Conservation (phyloP, 2,797 vertebrate species). For the Hydrocynus forskahlii region DNA sequence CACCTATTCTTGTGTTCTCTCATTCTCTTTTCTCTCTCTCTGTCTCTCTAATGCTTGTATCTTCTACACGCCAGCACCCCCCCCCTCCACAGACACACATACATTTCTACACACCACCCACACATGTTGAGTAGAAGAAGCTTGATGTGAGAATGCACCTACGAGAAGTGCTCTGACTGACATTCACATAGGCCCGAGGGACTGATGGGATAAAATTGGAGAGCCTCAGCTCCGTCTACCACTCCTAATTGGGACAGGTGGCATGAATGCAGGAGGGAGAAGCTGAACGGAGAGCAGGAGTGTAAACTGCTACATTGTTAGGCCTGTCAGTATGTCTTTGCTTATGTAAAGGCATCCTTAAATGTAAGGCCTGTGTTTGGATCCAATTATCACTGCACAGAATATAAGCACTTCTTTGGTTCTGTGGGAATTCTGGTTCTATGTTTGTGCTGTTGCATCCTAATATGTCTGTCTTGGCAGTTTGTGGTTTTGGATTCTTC, state of each 20-base stretch:
- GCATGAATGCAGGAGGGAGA: constrained; percentile 44
- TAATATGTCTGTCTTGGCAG: not conserved
- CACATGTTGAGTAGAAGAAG: constrained; percentile 31
- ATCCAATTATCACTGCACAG: constrained; percentile 46
- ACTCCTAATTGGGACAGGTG: constrained; percentile 67
- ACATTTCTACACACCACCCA: constrained; percentile 34
- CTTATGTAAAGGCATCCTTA: constrained; percentile 17
- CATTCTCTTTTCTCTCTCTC: constrained; percentile 19
- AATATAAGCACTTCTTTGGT: constrained; percentile 29
- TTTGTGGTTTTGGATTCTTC: not conserved
- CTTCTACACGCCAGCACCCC: constrained; percentile 20
- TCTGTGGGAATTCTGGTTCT: not conserved
- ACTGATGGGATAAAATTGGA: constrained; percentile 62
- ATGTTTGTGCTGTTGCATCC: not conserved
- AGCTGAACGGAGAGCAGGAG: constrained; percentile 28
- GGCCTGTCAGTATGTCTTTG: constrained; percentile 25
- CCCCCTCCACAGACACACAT: constrained; percentile 18
- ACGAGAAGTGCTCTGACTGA: constrained; percentile 68
- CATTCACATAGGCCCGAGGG: constrained; percentile 70
- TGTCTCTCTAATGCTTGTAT: constrained; percentile 35
- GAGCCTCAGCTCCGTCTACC: constrained; percentile 58
- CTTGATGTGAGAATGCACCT: constrained; percentile 69
- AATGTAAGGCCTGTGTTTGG: constrained; percentile 46
- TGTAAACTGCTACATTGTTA: constrained; percentile 24
- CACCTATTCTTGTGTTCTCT: not conserved